Base-by-base conservation (phyloP, 2,888 invertebrate genomes). In the Xestia rhomboidea region DNA sequence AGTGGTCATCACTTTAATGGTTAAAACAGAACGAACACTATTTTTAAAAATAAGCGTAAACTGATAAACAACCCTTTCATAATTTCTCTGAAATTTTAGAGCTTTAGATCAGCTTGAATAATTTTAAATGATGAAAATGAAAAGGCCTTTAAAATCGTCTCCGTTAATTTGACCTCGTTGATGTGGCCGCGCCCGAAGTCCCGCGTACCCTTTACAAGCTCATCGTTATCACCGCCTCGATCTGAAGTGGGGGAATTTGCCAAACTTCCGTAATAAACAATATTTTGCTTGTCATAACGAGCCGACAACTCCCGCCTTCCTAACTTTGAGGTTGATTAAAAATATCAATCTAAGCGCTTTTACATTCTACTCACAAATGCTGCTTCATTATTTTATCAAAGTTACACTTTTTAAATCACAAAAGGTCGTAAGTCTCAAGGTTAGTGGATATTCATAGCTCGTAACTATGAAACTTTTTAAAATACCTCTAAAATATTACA, bases 281-380 rank as follows among this genome's bases (percentile, higher is more conserved):
- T 91, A 92, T 91, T 89, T 89, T 88, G 88, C 89, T 90, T 90
- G 92, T 91, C 93, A 91, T 91, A 91, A 90, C 90, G 89, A 84
- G 88, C 80, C 78, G 85, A 83, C 88, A 85, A 87, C 86, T 79
- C 74, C 82, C 83, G 86, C 84, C 80, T 80, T 86, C 87, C 81
- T 79, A 90, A 92, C 91, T 92, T 92, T 88, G 90, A 84, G 90
- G 89, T 91, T 93, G 93, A 93, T 93, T 93, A 92, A 93, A 93
- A 93, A 92, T 92, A 92, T 93, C 92, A 93, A 92, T 93, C 90
- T 88, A 83, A 84, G 89, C 86, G 79, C 81, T 86, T 84, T 86
- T 86, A 86, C 76, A 79, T 85, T 84, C 78, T 63, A 73, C 79
- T 68, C 62, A 77, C 79, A 78, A 84, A 83, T 77, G 46, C 66